These are phyloP conservation scores for Andrena cerasifolii DNA, from an alignment of 1,140 invertebrate species.

Conservation along the genomic window DNA sequence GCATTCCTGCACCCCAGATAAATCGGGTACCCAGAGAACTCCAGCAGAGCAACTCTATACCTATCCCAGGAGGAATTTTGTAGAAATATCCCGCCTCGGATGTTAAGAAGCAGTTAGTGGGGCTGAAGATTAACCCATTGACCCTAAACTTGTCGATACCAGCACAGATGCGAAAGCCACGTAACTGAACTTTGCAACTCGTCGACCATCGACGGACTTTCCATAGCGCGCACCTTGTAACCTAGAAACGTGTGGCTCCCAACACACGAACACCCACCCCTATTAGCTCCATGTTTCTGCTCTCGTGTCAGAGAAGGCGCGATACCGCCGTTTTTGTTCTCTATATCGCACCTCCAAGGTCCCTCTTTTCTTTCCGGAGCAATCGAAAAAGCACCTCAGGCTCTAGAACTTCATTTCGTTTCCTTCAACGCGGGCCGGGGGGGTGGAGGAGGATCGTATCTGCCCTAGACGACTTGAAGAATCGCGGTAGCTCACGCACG, in stretches of 20 bases:
- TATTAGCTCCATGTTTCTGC: too few species aligned
- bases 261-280: not conserved
- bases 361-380: not conserved
- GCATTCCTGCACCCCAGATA: too few species aligned
- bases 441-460: not conserved
- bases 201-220: not conserved
- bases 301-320: not conserved
- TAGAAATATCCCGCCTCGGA: too few species aligned
- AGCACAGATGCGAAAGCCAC: not conserved
- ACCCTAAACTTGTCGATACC: too few species aligned
- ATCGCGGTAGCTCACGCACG: constrained; percentile 44
- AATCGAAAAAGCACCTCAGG: not conserved
- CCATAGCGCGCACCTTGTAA: not conserved
- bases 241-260: not conserved
- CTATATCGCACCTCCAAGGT: constrained; percentile 5
- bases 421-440: too few species aligned
- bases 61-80: too few species aligned
- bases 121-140: too few species aligned
- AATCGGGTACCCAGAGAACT: too few species aligned
- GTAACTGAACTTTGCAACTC: not conserved
- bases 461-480: constrained; percentile 4
- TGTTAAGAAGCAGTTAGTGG: too few species aligned
- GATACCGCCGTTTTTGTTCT: not conserved
- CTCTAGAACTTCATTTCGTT: constrained; percentile 24
- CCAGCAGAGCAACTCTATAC: too few species aligned